These are phyloP conservation scores for Eolophus roseicapilla DNA, from an alignment of 2,113 vertebrate genomes.

Conservation along the genomic window DNA sequence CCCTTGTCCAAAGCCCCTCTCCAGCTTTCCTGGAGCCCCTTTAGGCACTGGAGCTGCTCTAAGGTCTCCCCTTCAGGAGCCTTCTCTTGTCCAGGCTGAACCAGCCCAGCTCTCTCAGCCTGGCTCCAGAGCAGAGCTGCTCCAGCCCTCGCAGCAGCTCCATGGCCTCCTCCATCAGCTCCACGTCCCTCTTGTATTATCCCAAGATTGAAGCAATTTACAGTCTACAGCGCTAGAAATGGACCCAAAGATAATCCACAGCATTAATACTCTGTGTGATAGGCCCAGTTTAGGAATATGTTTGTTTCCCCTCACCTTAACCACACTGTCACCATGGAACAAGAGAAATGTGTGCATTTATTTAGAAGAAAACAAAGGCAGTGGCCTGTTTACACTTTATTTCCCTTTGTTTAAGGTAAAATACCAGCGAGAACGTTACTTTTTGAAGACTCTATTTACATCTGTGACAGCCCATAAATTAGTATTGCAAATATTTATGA, in stretches of 20 bases:
- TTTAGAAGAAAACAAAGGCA: neutral
- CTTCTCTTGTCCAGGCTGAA: neutral
- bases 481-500: conserved; percentile 16
- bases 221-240: neutral
- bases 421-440: neutral
- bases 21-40: no score
- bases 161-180: neutral
- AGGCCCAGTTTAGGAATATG: neutral
- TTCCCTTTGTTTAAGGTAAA: conserved; percentile 1
- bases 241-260: neutral
- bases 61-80: no score
- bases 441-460: neutral
- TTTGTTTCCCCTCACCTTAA: neutral
- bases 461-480: neutral
- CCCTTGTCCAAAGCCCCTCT: no score
- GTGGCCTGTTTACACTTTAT: neutral
- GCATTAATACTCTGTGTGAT: neutral
- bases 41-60: no score
- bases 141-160: neutral
- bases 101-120: neutral
- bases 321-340: neutral
- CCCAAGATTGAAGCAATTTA: neutral
- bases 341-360: neutral
- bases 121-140: neutral
- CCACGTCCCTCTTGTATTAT: neutral